Percentiles rank a stretch among this genome's conserved stretches.
phyloP scores from a whole-genome alignment of 2,113 vertebrate genomes.

The Oceanites oceanicus region DNA sequence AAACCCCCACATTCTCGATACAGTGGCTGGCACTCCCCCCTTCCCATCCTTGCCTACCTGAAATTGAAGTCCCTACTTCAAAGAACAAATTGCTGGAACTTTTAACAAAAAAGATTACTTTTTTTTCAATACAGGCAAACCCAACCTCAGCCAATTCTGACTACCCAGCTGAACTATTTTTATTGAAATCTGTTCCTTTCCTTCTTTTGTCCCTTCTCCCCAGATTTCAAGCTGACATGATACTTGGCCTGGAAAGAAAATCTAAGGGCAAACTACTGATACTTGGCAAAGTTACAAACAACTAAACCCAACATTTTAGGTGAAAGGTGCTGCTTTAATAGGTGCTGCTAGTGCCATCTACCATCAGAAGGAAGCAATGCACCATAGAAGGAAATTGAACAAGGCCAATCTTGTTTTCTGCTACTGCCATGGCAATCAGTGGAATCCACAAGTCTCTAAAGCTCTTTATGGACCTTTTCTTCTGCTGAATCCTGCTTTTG shows the following conservation, averaged over 20 bases:
- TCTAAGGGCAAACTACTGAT: neutral
- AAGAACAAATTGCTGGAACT: neutral
- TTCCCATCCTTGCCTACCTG: neutral
- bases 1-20: neutral
- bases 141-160: neutral
- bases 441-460: constrained; percentile 17
- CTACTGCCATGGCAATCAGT: constrained; percentile 41
- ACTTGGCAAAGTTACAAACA: neutral
- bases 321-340: neutral
- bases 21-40: neutral
- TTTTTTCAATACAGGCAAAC: neutral
- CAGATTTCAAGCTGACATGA: neutral
- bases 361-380: neutral
- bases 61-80: neutral
- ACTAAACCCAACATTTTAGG: neutral
- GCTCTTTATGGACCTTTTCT: constrained; percentile 23
- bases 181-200: neutral
- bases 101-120: neutral
- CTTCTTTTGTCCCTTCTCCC: neutral
- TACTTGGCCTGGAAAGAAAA: neutral
- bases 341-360: neutral
- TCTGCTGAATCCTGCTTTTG: neutral
- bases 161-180: neutral
- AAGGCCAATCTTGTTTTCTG: neutral
- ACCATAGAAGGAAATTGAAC: neutral